phyloP scores from a whole-genome alignment of 2,888 invertebrate species.

The Blomia tropicalis region DNA sequence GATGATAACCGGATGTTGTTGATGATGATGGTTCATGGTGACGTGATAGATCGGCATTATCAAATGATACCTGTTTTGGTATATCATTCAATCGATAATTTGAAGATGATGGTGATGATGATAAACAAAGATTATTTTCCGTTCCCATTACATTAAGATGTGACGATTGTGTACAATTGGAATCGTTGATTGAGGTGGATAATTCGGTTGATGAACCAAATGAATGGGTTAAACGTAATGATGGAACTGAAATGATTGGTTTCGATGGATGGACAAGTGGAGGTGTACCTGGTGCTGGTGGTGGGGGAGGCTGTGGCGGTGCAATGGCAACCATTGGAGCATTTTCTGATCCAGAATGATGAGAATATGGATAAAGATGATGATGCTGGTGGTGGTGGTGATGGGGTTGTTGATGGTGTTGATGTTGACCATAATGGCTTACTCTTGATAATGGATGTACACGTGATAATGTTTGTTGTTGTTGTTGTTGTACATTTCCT shows the following conservation, averaged over 20 bases:
- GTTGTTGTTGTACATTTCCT: background rate
- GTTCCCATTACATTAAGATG: background rate
- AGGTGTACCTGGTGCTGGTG: background rate
- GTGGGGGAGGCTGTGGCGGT: background rate
- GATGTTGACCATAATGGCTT: background rate
- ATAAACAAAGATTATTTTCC: too few relatives aligned
- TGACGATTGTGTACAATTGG: background rate
- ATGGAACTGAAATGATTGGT: background rate
- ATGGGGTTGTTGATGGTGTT: too few relatives aligned
- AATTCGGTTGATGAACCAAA: slow-evolving; percentile 3
- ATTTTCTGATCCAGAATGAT: background rate
- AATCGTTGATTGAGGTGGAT: background rate
- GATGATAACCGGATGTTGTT: background rate
- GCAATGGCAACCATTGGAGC: background rate
- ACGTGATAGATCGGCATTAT: slow-evolving; percentile 10
- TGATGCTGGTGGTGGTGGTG: too few relatives aligned
- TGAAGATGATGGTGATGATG: slow-evolving; percentile 4
- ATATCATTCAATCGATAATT: background rate
- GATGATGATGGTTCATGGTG: background rate
- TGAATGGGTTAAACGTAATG: slow-evolving; percentile 10
- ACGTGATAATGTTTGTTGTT: background rate
- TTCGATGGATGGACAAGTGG: background rate
- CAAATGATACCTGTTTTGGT: background rate
- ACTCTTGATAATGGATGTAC: background rate
- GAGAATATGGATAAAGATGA: background rate